Conservation (phyloP, 2,113 vertebrate genomes). For the Psilopsiagon aymara region DNA sequence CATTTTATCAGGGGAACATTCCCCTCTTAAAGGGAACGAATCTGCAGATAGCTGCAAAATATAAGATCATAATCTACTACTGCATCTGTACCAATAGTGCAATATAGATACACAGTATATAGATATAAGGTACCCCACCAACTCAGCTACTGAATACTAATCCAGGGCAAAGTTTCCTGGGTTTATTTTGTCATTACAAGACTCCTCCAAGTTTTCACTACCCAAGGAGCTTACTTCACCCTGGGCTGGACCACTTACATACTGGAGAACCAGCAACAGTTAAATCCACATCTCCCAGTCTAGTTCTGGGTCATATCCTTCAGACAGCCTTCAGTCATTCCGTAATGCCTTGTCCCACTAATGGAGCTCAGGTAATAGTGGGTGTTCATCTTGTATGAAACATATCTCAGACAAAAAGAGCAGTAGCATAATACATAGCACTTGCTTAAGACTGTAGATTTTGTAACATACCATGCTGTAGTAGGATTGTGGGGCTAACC, state of each 20-base stretch:
- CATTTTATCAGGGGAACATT: not conserved
- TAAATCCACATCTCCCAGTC: not conserved
- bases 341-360: no score
- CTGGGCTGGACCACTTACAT: not conserved
- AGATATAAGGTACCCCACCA: not conserved
- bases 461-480: rapidly evolving
- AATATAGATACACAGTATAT: not conserved
- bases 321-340: not conserved
- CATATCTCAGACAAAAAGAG: not conserved
- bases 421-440: rapidly evolving
- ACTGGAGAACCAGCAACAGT: not conserved
- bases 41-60: not conserved
- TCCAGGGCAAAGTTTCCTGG: not conserved
- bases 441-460: not conserved
- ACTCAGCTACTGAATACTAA: not conserved
- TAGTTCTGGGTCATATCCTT: not conserved
- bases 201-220: not conserved
- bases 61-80: not conserved
- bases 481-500: rapidly evolving
- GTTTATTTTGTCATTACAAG: not conserved
- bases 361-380: rapidly evolving
- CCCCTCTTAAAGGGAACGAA: not conserved
- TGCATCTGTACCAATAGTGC: not conserved
- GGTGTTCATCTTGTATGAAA: rapidly evolving
- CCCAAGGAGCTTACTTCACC: not conserved